Percentiles rank a stretch among this genome's conserved stretches.
Evolutionary conservation across 2,113 vertebrate species (phyloP).

Genomic region (Apteryx owenii): DNA sequence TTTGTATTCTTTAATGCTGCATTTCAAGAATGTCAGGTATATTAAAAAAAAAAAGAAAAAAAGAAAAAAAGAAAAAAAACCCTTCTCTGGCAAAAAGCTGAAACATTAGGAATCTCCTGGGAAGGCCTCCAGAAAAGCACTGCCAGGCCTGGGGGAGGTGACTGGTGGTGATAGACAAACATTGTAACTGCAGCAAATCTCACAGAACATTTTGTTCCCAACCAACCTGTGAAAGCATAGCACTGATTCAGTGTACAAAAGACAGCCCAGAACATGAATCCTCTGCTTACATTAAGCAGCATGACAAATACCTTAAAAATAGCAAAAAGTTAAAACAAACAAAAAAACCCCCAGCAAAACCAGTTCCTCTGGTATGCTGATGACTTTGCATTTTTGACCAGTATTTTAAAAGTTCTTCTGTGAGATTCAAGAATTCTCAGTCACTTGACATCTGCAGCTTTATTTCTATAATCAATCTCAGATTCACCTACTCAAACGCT

Average conservation of each 20-base stretch:
- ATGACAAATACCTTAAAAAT: background rate
- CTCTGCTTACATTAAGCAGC: background rate
- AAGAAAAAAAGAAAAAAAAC: background rate
- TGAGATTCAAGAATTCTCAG: background rate
- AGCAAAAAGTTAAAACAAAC: background rate
- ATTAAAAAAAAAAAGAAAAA: background rate
- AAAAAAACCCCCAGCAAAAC: background rate
- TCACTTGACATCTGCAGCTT: background rate
- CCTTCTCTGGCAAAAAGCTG: background rate
- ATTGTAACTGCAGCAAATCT: constrained; percentile 2
- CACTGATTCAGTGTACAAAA: background rate
- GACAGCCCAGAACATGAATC: background rate
- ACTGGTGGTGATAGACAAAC: constrained; percentile 20
- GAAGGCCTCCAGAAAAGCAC: background rate
- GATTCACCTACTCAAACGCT: background rate
- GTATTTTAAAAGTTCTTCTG: background rate
- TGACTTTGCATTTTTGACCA: background rate
- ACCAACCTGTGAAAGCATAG: constrained; percentile 8
- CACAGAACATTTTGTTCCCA: constrained; percentile 58
- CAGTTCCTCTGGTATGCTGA: fast-evolving
- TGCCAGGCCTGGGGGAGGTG: background rate
- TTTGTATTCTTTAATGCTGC: background rate
- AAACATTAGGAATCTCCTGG: constrained; percentile 3
- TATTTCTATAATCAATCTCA: background rate
- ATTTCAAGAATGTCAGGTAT: background rate